Base-by-base conservation (phyloP, 2,797 vertebrate species). In the Zenarchopterus dispar region DNA sequence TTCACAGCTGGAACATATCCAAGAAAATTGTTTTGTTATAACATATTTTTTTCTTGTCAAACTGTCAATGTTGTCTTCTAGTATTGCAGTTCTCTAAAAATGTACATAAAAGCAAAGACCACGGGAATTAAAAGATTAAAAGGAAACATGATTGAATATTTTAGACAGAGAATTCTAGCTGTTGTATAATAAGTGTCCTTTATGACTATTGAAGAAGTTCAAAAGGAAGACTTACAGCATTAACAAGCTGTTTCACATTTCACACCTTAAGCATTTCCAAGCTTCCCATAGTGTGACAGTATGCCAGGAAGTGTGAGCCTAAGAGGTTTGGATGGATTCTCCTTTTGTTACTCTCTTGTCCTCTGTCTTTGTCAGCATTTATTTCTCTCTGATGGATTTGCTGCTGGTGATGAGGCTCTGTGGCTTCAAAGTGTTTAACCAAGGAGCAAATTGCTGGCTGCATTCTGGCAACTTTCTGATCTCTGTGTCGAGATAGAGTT, bases 361-460 rank as follows among this genome's bases (percentile, higher is more conserved):
- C 58, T 60, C 51, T 56, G 68, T 79, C 73, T 85, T 77, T 83
- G 77, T 89, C 85, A 84, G 80, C 65, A 6, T 73, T 87, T 85
- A 72, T 80, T 86, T 72, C 72, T 60, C 60, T 74, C 60, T 65
- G 82, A 74, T 80, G 73, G 75, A 80, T 82, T 84, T 83, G 80
- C 78, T 76, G 58, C 79, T 64, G 64, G 75, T 83, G 80, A 82
- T 70, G 55, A 44, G 62, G 52, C 81, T 77, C 70, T 50, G 56
- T 78, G 82, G 73, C 78, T 84, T 82, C 75, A 64, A 79, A 71
- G 72, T 88, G 84, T 82, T 88, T 87, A 90, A 89, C 85, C 82
- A 88, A 80, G 84, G 81, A 85, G 78, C 75, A 91, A 91, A 91
- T 91, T 88, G 80, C 52, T 11, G 59, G 78, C 80, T 83, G 80